Conservation (phyloP, 2,113 vertebrate genomes). For the Brachyhypopomus occidentalis region DNA sequence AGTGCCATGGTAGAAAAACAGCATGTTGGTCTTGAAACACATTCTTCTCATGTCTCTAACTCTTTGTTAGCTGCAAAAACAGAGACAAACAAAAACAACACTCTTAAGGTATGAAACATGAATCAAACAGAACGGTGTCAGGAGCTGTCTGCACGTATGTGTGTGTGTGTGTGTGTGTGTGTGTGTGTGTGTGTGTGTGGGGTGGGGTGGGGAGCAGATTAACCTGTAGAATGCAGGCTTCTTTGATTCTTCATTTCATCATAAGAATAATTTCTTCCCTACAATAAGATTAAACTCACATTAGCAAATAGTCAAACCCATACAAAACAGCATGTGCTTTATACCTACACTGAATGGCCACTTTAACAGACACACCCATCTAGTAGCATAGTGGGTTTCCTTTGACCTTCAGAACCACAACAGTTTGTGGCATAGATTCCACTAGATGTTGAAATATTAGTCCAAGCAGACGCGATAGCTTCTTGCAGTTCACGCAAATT, state of each 20-base stretch:
- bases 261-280: neutral
- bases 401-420: too few species aligned
- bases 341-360: too few species aligned
- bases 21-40: neutral
- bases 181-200: neutral
- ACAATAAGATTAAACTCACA: neutral
- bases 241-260: neutral
- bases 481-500: too few species aligned
- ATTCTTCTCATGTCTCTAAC: neutral
- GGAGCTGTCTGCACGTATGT: neutral
- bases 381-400: too few species aligned
- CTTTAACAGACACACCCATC: too few species aligned
- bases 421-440: too few species aligned
- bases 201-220: neutral
- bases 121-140: neutral
- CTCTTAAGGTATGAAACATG: neutral
- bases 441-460: too few species aligned
- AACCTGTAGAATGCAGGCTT: conserved; percentile 6
- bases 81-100: neutral
- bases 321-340: neutral
- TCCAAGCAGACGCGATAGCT: too few species aligned
- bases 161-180: neutral
- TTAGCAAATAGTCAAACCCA: neutral
- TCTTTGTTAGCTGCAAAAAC: neutral
- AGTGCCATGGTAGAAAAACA: neutral